Evolutionary conservation across 2,888 invertebrate species (phyloP).

Genomic region (Reticulitermes lucifugus): DNA sequence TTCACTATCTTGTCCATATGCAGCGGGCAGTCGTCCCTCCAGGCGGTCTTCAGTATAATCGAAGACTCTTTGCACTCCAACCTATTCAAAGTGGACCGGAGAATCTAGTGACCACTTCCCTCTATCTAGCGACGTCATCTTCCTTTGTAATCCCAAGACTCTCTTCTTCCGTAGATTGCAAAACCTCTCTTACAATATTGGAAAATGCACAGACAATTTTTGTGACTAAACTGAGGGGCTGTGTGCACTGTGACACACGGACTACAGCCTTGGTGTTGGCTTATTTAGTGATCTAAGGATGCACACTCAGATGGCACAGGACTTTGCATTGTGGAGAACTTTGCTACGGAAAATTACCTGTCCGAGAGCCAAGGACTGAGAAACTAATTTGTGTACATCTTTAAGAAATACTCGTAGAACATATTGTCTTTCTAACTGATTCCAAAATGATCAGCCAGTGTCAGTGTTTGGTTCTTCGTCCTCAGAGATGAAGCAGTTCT

Average conservation of each 20-base stretch:
- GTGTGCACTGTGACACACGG: neutral
- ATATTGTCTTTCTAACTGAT: too few species aligned
- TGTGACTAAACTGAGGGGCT: neutral
- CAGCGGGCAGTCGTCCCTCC: conserved; percentile 42
- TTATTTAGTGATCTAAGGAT: neutral
- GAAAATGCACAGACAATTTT: conserved; percentile 32
- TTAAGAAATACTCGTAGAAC: too few species aligned
- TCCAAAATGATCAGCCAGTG: too few species aligned
- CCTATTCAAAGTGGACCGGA: conserved; percentile 49
- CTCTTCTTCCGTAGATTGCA: conserved; percentile 30
- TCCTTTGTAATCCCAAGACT: conserved; percentile 29
- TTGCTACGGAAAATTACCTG: too few species aligned
- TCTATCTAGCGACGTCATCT: conserved; percentile 37
- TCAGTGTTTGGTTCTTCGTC: too few species aligned
- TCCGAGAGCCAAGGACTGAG: too few species aligned
- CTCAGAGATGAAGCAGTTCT: too few species aligned
- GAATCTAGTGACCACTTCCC: conserved; percentile 44
- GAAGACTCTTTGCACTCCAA: conserved; percentile 45
- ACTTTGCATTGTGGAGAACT: too few species aligned
- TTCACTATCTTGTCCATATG: conserved; percentile 52
- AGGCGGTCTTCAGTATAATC: conserved; percentile 43
- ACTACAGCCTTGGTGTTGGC: neutral
- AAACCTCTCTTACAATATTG: conserved; percentile 31
- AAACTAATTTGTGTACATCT: too few species aligned
- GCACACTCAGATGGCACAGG: neutral